Conservation (phyloP, 2,113 vertebrate species). For the Phrynosoma blainvillii region DNA sequence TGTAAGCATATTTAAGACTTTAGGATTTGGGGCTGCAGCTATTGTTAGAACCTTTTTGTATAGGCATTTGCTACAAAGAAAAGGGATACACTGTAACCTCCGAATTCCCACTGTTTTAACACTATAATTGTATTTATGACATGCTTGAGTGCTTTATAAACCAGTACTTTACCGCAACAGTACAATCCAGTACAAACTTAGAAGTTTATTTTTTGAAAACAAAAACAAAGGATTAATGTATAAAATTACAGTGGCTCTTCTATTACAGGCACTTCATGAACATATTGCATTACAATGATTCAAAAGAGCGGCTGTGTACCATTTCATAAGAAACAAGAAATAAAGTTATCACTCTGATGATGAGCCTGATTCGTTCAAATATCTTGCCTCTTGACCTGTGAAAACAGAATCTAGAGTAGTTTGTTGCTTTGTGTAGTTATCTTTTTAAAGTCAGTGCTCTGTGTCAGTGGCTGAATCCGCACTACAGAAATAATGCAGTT, state of each 20-base stretch:
- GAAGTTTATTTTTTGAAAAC: no score
- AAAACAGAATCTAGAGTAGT: not conserved
- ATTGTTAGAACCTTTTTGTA: not conserved
- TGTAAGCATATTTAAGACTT: not conserved
- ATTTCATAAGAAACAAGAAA: not conserved
- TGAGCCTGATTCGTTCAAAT: not conserved
- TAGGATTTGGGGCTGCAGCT: not conserved
- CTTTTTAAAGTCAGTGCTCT: no score
- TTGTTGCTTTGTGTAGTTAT: not conserved
- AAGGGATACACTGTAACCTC: no score
- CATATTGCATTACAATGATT: not conserved
- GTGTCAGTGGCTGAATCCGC: no score
- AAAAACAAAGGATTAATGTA: not conserved
- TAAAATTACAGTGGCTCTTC: accelerated
- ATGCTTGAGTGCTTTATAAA: not conserved
- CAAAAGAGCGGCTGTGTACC: not conserved
- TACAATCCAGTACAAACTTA: not conserved
- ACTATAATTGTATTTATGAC: not conserved
- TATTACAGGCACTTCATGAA: accelerated
- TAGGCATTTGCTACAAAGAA: not conserved
- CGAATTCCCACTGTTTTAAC: no score
- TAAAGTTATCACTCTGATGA: not conserved
- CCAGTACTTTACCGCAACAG: not conserved
- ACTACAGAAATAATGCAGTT: no score
- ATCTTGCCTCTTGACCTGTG: not conserved